Evolutionary conservation across 2,797 vertebrate genomes (phyloP).

Genomic region (Chrosomus eos): DNA sequence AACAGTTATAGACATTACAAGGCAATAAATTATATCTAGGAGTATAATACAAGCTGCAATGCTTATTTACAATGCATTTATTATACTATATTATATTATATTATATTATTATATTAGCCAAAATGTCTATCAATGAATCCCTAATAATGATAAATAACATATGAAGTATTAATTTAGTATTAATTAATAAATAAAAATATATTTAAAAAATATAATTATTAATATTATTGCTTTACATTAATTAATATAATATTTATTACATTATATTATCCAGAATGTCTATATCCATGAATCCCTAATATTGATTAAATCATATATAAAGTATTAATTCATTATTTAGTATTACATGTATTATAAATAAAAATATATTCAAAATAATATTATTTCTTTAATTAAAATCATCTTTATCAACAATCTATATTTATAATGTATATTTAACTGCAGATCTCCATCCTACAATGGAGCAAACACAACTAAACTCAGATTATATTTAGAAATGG

Average conservation of each 20-base stretch:
- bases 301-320: not conserved
- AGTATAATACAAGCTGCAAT: not conserved
- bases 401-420: not conserved
- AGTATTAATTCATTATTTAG: not conserved
- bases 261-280: not conserved
- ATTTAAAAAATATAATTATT: not conserved
- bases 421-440: not conserved
- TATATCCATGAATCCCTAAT: not conserved
- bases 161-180: not conserved
- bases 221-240: not conserved
- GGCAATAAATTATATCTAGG: not conserved
- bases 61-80: not conserved
- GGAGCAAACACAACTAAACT: not conserved
- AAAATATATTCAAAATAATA: not conserved
- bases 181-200: not conserved
- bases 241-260: not conserved
- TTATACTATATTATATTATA: too few relatives aligned
- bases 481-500: conserved; percentile 39
- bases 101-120: not conserved
- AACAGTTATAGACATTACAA: not conserved
- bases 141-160: not conserved
- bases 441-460: not conserved
- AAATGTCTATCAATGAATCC: not conserved
- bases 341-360: not conserved
- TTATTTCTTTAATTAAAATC: not conserved